Base-by-base conservation (phyloP, 2,888 invertebrate species). In the Lottia scabra region DNA sequence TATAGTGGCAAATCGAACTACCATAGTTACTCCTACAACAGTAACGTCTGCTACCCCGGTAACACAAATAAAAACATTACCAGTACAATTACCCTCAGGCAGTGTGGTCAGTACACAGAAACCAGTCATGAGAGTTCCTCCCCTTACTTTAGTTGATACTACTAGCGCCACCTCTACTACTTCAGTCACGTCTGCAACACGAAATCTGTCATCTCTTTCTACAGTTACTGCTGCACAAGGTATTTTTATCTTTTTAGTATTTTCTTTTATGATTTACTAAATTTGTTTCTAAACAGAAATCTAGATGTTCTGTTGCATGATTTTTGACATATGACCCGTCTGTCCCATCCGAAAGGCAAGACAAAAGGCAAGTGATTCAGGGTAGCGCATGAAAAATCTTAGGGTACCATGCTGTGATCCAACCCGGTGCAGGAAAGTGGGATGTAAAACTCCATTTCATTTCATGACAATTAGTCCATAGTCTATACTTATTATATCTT, bases 101-200 rank as follows among this genome's bases (percentile, higher is more conserved):
- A 63, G 79, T 10, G 65, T 70, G 12, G 65, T 65, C 16, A 64
- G 75, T 8, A 68, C 72, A 8, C 78, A 74, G 38, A 87, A 85
- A 72, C 87, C 87, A 26, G 83, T 87, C 56, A 85, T 87, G 83
- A 79, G 83, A 65, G 87, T 87, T 38, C 82, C 86, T 6, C 87
- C 92, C 8, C 74, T 86, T 64, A 71, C 80, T 69, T 27, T 65
- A 68, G 2, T 65, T 27, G 23, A 44, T 64, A 30, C 67, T 27
- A 38, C 67, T 27, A 38, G 44, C n/a, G 46, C 45, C 66, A 19
- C 46, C n/a, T 19, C 66, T 19, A 44, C 66, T 44, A 38, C 68
- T 56, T 8, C 19, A 2, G 23, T 23, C 10, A 56, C 19, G 23
- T 56, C 56, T 23, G 19, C 56, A 12, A n/a, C 23, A 15, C 19